Conservation (phyloP, 1,140 invertebrate species). For the Lysiphlebus fabarum region DNA sequence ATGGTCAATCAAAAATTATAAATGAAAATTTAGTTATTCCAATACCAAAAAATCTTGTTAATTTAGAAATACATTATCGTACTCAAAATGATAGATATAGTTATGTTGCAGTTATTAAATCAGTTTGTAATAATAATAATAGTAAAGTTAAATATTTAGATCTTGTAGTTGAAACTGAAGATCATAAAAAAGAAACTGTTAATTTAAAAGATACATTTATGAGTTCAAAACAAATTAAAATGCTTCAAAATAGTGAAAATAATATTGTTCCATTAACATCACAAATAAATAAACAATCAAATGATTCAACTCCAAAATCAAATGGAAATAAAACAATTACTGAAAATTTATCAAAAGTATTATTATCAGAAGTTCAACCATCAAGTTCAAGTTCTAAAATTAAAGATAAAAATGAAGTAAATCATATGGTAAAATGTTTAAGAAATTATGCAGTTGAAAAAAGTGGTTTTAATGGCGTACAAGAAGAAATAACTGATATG, state of each 20-base stretch:
- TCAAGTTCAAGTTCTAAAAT: constrained; percentile 25
- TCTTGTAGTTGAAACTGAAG: no score
- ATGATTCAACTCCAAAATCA: constrained; percentile 27
- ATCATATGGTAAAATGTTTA: constrained; percentile 14
- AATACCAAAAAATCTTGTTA: constrained; percentile 31
- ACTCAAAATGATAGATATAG: no score
- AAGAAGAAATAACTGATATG: constrained; percentile 55
- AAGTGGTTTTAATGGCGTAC: constrained; percentile 51
- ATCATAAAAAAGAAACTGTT: constrained; percentile 35
- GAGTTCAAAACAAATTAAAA: constrained; percentile 40
- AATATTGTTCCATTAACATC: constrained; percentile 30
- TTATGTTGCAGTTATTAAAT: no score
- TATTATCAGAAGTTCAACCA: constrained; percentile 13
- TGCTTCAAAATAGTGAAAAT: constrained; percentile 36
- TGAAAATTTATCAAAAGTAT: neutral
- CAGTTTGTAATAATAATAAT: no score
- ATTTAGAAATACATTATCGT: neutral
- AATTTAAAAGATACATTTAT: constrained; percentile 41
- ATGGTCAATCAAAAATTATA: constrained; percentile 58
- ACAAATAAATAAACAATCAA: constrained; percentile 34
- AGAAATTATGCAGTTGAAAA: constrained; percentile 21
- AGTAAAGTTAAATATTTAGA: no score
- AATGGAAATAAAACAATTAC: neutral
- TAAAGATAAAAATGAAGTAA: constrained; percentile 2
- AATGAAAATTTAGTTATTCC: constrained; percentile 61